A percentile compares a stretch with the other conserved stretches of the same genome.
phyloP scores from a whole-genome alignment of 2,888 invertebrate genomes.

The Eilema sororculum region DNA sequence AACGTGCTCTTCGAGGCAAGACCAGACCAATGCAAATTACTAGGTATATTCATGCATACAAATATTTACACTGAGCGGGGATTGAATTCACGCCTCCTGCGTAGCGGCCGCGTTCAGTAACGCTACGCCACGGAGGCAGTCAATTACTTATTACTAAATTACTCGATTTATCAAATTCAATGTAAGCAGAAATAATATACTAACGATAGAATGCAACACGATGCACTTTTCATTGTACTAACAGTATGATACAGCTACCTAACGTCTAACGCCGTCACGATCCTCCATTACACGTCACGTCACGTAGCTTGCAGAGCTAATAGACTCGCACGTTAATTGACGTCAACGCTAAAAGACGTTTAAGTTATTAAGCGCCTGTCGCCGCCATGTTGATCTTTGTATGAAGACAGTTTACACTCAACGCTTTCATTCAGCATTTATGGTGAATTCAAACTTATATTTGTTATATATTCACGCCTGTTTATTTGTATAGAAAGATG shows the following conservation, averaged over 20 bases:
- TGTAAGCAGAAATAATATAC: too few species aligned
- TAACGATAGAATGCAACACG: neutral
- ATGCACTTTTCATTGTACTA: neutral
- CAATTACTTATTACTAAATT: too few species aligned
- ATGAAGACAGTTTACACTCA: neutral
- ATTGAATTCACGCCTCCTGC: too few species aligned
- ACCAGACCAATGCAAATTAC: too few species aligned
- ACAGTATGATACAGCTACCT: neutral
- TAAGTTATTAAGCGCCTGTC: slow-evolving; percentile 1
- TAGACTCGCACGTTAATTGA: neutral
- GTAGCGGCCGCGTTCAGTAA: too few species aligned
- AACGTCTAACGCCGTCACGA: neutral
- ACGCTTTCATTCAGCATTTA: neutral
- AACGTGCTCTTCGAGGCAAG: too few species aligned
- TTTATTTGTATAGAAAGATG: too few species aligned
- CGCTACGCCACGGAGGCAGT: too few species aligned
- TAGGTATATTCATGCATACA: too few species aligned
- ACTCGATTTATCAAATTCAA: too few species aligned
- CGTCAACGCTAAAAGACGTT: slow-evolving; percentile 4
- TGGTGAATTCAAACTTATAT: neutral
- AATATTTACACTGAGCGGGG: too few species aligned
- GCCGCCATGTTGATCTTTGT: neutral
- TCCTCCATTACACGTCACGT: neutral
- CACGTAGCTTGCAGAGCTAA: neutral
- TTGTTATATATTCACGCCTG: neutral